These are phyloP conservation scores for Drosophila navojoa DNA, from an alignment of 1,140 invertebrate genomes.

Conservation along the genomic window DNA sequence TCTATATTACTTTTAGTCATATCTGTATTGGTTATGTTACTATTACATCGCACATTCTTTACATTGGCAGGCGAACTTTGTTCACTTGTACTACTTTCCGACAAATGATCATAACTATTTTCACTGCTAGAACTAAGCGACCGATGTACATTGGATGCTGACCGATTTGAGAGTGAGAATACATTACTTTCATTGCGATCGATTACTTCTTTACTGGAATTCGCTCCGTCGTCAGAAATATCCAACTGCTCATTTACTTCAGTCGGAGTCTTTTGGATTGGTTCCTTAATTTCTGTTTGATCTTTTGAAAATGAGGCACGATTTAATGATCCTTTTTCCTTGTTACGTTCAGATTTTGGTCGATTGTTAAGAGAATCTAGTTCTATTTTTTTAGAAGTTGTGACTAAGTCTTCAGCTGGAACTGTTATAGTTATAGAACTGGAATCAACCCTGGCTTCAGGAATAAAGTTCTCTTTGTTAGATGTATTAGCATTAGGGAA, in stretches of 20 bases:
- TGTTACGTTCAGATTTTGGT: conserved; percentile 47
- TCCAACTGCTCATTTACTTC: conserved; percentile 25
- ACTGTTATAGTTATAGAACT: conserved; percentile 30
- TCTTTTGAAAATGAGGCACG: conserved; percentile 33
- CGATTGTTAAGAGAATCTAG: conserved; percentile 30
- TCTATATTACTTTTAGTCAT: conserved; percentile 24
- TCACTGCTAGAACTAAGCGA: conserved; percentile 68
- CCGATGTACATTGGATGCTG: conserved; percentile 46
- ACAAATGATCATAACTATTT: conserved; percentile 62
- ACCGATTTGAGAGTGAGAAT: conserved; percentile 41
- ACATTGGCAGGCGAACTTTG: conserved; percentile 65
- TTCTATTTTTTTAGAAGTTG: conserved; percentile 43
- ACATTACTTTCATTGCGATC: conserved; percentile 46
- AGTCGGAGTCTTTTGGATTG: conserved; percentile 10
- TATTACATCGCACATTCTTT: conserved; percentile 42
- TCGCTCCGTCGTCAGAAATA: conserved; percentile 30
- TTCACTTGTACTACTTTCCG: conserved; percentile 70
- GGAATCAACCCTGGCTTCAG: conserved; percentile 44
- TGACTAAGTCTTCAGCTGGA: conserved; percentile 29
- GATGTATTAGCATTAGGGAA: conserved; percentile 77
- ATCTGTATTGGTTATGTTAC: conserved; percentile 38
- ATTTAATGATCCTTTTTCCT: conserved; percentile 31
- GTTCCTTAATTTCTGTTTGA: conserved; percentile 46
- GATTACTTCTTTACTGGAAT: conserved; percentile 7
- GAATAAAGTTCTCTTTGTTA: conserved; percentile 74